A percentile compares a stretch with the other conserved stretches of the same genome.
Evolutionary conservation across 37 sponge, comb jelly and placozoan genomes (phyloP).

Genomic region (Cliona cf. orientalis): DNA sequence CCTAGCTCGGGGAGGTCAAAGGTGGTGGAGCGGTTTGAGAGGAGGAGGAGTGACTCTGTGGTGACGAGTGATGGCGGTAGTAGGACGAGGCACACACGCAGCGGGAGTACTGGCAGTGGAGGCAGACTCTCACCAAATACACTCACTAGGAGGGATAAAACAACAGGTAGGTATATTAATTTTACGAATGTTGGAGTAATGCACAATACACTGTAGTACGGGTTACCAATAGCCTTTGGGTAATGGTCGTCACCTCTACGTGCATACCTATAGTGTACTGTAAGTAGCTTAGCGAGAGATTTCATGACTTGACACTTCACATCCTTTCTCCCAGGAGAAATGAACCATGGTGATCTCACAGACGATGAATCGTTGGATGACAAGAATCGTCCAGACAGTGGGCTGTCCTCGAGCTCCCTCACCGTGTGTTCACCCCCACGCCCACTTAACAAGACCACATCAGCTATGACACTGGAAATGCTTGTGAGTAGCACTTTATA

Average conservation of each 20-base stretch:
- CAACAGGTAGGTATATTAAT: neutral
- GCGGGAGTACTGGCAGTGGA: neutral
- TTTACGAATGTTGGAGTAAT: too few relatives aligned
- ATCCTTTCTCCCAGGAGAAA: conserved; percentile 1
- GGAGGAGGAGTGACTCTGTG: neutral
- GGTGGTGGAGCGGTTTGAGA: neutral
- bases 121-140: neutral
- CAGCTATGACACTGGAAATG: conserved; percentile 12
- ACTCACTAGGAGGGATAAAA: neutral
- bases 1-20: too few relatives aligned
- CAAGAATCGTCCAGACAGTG: neutral
- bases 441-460: neutral
- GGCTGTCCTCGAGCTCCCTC: neutral
- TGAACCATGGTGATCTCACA: neutral
- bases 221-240: too few relatives aligned
- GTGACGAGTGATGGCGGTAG: neutral
- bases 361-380: conserved; percentile 1
- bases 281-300: too few relatives aligned
- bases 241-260: too few relatives aligned
- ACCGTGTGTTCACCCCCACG: neutral
- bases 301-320: too few relatives aligned
- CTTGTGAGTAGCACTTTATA: conserved; percentile 4
- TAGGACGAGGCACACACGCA: neutral
- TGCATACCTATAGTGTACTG: too few relatives aligned
- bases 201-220: too few relatives aligned